Conservation (phyloP, 2,888 invertebrate species). For the Cephus rjabovi region DNA sequence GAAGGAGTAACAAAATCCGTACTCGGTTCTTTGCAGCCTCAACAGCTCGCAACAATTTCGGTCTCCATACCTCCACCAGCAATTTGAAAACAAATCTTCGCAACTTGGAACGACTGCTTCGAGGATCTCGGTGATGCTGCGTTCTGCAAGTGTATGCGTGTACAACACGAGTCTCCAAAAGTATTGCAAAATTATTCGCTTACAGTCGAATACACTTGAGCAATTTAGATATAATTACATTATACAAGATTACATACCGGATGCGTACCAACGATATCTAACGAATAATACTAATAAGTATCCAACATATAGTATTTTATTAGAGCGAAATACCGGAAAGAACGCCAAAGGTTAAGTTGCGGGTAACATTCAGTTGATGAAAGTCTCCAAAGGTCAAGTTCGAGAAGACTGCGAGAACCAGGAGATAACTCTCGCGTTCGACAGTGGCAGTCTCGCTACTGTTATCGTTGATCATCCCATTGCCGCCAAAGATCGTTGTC, state of each 20-base stretch:
- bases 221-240: no score
- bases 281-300: no score
- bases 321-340: conserved; percentile 6
- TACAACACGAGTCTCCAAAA: no score
- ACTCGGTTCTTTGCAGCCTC: conserved; percentile 65
- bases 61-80: conserved; percentile 63
- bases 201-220: no score
- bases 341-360: conserved; percentile 17
- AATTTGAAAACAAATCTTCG: conserved; percentile 62
- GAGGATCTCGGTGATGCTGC: conserved; percentile 30
- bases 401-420: conserved; percentile 34
- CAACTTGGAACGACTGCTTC: conserved; percentile 45
- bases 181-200: no score
- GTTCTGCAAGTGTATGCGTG: no score
- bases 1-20: conserved; percentile 67
- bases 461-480: no score
- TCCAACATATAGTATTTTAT: no score
- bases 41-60: conserved; percentile 67
- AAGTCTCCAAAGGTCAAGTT: conserved; percentile 52
- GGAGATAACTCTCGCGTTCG: conserved; percentile 30
- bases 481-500: conserved; percentile 28
- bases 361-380: conserved; percentile 36
- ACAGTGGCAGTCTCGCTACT: conserved; percentile 11
- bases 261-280: no score
- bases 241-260: no score